These are phyloP conservation scores for Pardalotus punctatus DNA, from an alignment of 2,113 vertebrate genomes.

Conservation along the genomic window DNA sequence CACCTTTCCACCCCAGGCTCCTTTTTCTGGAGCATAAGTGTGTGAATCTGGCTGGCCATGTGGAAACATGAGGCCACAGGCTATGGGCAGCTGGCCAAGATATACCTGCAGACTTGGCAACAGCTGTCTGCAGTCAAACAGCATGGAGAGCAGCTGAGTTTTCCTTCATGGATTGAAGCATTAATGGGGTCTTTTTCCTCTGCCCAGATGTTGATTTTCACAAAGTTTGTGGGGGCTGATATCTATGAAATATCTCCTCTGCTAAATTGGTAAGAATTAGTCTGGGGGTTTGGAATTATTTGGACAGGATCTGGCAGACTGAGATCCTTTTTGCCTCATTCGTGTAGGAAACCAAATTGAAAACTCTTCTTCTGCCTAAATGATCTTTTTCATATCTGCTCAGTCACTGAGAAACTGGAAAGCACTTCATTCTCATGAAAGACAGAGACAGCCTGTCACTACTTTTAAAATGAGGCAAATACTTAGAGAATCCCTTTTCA, in stretches of 20 bases:
- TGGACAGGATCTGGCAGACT: background rate
- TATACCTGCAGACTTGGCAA: background rate
- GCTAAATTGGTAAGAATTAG: background rate
- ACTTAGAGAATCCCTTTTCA: background rate
- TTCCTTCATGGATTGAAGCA: background rate
- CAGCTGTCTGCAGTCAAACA: background rate
- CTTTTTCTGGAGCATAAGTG: background rate
- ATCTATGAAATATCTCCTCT: background rate
- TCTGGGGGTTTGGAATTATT: background rate
- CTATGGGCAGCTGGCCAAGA: background rate
- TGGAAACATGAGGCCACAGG: background rate
- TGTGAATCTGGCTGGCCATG: background rate
- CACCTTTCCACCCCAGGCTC: background rate
- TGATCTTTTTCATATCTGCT: background rate
- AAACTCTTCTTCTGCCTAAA: background rate
- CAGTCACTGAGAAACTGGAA: background rate
- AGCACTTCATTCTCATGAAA: background rate
- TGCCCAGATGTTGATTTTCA: background rate
- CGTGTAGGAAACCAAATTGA: background rate
- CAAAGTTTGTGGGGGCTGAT: background rate
- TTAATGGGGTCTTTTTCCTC: background rate
- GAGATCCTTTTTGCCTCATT: background rate
- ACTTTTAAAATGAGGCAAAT: background rate
- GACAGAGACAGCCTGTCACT: background rate
- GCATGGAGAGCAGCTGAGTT: background rate